Evolutionary conservation across 2,113 vertebrate genomes (phyloP).

Genomic region (Lophura nycthemera): DNA sequence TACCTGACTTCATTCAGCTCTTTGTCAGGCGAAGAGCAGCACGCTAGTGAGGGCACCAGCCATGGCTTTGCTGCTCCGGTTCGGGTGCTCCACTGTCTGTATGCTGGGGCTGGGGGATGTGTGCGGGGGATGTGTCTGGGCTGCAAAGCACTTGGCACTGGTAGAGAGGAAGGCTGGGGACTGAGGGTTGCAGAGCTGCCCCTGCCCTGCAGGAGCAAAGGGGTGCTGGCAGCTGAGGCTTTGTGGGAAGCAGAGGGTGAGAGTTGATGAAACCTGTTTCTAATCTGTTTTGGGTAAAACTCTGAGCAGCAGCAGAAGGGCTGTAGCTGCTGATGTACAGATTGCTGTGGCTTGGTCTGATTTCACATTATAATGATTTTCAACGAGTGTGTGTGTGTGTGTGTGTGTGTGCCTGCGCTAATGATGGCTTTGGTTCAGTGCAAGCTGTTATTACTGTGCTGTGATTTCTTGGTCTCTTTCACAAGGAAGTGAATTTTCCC

Average conservation of each 20-base stretch:
- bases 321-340: conserved; percentile 23
- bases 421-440: conserved; percentile 54
- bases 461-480: conserved; percentile 17
- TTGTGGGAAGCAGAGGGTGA: neutral
- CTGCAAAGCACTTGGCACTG: accelerated
- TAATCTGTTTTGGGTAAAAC: conserved; percentile 13
- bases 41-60: neutral
- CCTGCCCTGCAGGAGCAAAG: neutral
- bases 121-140: neutral
- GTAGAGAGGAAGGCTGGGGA: neutral
- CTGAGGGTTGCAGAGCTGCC: neutral
- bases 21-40: neutral
- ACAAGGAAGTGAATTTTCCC: conserved; percentile 40
- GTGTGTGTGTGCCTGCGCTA: conserved; percentile 1
- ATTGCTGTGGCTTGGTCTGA: conserved; percentile 49
- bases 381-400: neutral
- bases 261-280: conserved; percentile 57
- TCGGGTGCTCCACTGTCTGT: neutral
- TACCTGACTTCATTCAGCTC: accelerated
- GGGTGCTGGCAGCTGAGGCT: conserved; percentile 40
- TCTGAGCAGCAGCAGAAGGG: conserved; percentile 43
- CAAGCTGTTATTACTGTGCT: conserved; percentile 51
- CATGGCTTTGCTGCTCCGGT: neutral
- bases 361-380: conserved; percentile 59
- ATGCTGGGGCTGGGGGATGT: neutral